Base-by-base conservation (phyloP, 2,113 vertebrate species). In the Clarias magur region DNA sequence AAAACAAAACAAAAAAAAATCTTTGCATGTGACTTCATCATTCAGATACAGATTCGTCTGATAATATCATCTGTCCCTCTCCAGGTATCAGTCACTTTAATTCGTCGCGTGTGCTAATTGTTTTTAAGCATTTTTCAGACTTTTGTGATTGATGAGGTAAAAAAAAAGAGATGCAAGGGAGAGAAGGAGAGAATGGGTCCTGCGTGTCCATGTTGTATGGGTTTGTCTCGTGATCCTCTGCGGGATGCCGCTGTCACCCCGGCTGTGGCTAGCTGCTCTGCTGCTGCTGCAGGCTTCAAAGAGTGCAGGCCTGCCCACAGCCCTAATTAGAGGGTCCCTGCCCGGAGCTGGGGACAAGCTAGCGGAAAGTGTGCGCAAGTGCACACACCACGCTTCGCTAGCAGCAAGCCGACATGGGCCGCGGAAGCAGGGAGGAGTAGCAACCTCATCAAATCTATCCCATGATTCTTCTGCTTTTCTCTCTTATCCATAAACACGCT, bases 231-330 rank as follows among this genome's bases (percentile, higher is more conserved):
- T 90, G 91, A 91, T 91, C 88, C 90, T 85, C 88, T 90, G 91
- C 57, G 90, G 92, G 89, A 90, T 68, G 80, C 91, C 91, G 84
- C 90, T 86, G 86, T 92, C 88, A 89, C 89, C 91, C 90, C 84
- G 86, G 88, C 91, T 89, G 91, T 92, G 91, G 91, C 86, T 73
- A 89, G 88, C 60, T 89, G 85, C 91, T 91, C 89, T 81, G 91
- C 89, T 89, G 80, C 88, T 88, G 88, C 89, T 88, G 88, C 88
- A 84, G 89, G 86, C 91, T 93, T 92, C 91, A 90, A 92, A 93
- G 91, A 86, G 85, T 80, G 86, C 84, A 86, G 87, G 90, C 83
- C 80, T 86, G 78, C 86, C 90, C 90, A 78, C 91, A 91, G 90
- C 88, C 87, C 62, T 90, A 92, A 91, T 91, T 92, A 92, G 85